Base-by-base conservation (phyloP, 2,113 vertebrate species). In the Rhynchopsitta pachyrhyncha region DNA sequence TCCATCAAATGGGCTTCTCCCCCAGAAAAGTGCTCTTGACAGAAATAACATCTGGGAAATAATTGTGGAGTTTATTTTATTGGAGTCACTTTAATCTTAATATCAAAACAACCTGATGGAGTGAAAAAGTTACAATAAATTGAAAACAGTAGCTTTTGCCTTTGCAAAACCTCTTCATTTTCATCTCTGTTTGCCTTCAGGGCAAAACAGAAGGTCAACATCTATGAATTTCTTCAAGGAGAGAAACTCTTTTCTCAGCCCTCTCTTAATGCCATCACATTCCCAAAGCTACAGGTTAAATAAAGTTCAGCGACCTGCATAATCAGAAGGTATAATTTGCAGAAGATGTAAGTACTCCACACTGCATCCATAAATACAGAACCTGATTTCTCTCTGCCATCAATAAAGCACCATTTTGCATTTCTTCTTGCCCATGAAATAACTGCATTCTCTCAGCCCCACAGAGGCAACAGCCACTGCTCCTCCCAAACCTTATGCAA, bases 141-240 rank as follows among this genome's bases (percentile, higher is more conserved):
- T 29, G 41, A 90, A 88, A 88, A 70, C 15, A 27, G n/a, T 17
- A n/a, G 4, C 2, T 79, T 95, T 86, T 89, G 41, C 71, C 70
- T 92, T 82, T 66, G 53, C 39, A 90, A 80, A 90, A 74, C 3
- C n/a, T 66, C 28, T 50, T 44, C 2, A 19, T 86, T 91, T 88
- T 92, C 44, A 93, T 80, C 68, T 73, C 82, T 33, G 9, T 67
- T 83, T 90, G 73, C 60, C 46, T 95, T 71, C 68, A 81, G 80
- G 88, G 64, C 28, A 84, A 91, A 94, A 88, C 17, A 93, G 49
- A 86, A 94, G 76, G 86, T 93, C 86, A 96, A 77, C n/a, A 71
- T 55, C 55, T 71, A 60, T 22, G 13, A 81, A 81, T 94, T 78
- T 83, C 68, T 92, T 93, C 68, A 90, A 82, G 71, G 41, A 86